A percentile compares a stretch with the other conserved stretches of the same genome.
These are phyloP conservation scores for Patella caerulea DNA, from an alignment of 2,888 invertebrate genomes.

Conservation along the genomic window DNA sequence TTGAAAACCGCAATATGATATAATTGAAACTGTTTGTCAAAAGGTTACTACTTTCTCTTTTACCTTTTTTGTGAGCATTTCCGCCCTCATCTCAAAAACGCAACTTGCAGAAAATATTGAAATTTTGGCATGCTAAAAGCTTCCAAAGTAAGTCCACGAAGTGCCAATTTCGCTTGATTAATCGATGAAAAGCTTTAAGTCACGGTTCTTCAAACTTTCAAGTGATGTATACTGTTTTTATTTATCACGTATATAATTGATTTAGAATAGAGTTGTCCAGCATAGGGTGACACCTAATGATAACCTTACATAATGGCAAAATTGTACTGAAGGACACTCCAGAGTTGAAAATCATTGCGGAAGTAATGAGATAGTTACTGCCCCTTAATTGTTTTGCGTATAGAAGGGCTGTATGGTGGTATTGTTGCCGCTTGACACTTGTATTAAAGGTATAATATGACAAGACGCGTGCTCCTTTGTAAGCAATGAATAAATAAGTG, in stretches of 20 bases:
- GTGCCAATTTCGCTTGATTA: conserved; percentile 6
- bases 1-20: too few species aligned
- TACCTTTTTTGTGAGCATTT: too few species aligned
- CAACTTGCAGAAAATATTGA: neutral
- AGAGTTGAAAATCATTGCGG: conserved; percentile 2
- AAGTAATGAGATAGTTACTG: conserved; percentile 10
- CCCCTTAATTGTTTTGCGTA: conserved; percentile 3
- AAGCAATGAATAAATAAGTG: neutral
- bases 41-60: too few species aligned
- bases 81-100: neutral
- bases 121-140: conserved; percentile 1
- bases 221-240: neutral
- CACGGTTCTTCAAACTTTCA: neutral
- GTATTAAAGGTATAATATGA: conserved; percentile 5
- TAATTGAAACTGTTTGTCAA: too few species aligned
- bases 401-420: neutral
- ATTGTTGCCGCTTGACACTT: neutral
- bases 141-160: neutral
- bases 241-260: neutral
- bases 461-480: conserved; percentile 1
- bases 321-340: neutral
- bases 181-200: neutral
- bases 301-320: neutral
- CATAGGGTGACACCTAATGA: neutral
- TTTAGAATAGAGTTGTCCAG: neutral